Percentiles rank a stretch among this genome's conserved stretches.
phyloP scores from a whole-genome alignment of 2,797 vertebrate genomes.

The Cyclura pinguis region DNA sequence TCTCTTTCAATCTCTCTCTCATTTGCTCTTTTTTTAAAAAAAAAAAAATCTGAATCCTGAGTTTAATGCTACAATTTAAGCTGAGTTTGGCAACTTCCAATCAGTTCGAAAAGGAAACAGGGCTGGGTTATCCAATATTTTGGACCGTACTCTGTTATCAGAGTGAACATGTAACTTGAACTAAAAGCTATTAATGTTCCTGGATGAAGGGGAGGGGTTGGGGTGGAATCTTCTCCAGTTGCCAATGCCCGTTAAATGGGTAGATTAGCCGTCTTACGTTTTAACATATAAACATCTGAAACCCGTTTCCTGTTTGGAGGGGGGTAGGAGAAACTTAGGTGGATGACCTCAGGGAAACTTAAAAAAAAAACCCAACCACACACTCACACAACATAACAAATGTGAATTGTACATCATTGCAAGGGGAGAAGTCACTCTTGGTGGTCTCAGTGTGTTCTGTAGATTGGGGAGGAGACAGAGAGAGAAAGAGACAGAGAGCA shows the following conservation, averaged over 20 bases:
- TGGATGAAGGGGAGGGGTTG: background rate
- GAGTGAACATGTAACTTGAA: constrained; percentile 37
- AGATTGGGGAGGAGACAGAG: constrained; percentile 70
- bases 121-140: background rate
- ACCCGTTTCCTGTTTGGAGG: constrained; percentile 80
- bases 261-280: constrained; percentile 79
- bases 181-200: constrained; percentile 48
- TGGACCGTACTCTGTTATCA: constrained; percentile 3
- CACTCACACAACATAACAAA: constrained; percentile 73
- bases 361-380: constrained; percentile 20
- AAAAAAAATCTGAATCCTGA: fast-evolving
- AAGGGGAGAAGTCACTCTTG: constrained; percentile 80
- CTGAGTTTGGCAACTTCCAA: background rate
- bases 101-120: background rate
- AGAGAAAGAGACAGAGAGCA: constrained; percentile 78
- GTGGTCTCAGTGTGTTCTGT: constrained; percentile 88
- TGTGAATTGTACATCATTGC: constrained; percentile 78
- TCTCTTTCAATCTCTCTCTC: background rate
- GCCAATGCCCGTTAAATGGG: constrained; percentile 66
- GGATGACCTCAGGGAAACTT: constrained; percentile 78
- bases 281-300: constrained; percentile 83
- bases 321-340: constrained; percentile 64
- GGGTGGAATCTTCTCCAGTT: constrained; percentile 53
- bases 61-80: background rate
- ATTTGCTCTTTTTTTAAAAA: background rate